Conservation (phyloP, 1,140 invertebrate species). For the Cotesia chilonis region DNA sequence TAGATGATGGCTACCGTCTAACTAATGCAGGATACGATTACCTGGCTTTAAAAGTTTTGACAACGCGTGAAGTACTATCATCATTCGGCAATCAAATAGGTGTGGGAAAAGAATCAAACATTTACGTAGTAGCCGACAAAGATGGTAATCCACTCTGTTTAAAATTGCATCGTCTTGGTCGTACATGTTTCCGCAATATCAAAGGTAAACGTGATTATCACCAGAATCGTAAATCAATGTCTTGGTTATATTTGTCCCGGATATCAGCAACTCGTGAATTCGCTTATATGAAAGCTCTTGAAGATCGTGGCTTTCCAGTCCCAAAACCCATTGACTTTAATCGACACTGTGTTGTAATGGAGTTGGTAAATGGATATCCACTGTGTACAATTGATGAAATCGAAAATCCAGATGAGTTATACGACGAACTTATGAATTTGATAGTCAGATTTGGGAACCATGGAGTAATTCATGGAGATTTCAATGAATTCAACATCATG, state of each 20-base stretch:
- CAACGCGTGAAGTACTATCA: slow-evolving; percentile 78
- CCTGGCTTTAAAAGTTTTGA: slow-evolving; percentile 89
- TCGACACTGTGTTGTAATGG: slow-evolving; percentile 97
- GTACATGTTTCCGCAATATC: slow-evolving; percentile 96
- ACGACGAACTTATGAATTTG: slow-evolving; percentile 95
- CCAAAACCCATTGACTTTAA: slow-evolving; percentile 95
- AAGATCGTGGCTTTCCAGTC: slow-evolving; percentile 91
- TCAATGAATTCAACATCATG: slow-evolving; percentile 99
- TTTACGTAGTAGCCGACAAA: slow-evolving; percentile 86
- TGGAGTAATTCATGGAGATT: slow-evolving; percentile 98
- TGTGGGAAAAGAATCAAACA: slow-evolving; percentile 97
- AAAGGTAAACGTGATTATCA: slow-evolving; percentile 98
- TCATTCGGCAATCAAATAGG: slow-evolving; percentile 99
- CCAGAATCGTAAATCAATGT: slow-evolving; percentile 85
- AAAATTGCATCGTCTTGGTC: slow-evolving; percentile 93
- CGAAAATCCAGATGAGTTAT: slow-evolving; percentile 80
- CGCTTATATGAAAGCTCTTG: slow-evolving; percentile 96
- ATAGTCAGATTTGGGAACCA: slow-evolving; percentile 90
- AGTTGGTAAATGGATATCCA: slow-evolving; percentile 82
- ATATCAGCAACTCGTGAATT: slow-evolving; percentile 98
- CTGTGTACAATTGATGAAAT: slow-evolving; percentile 85
- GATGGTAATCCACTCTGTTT: slow-evolving; percentile 81
- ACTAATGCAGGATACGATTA: slow-evolving; percentile 98
- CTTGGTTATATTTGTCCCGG: slow-evolving; percentile 97
- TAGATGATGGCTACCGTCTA: slow-evolving; percentile 95